A percentile compares a stretch with the other conserved stretches of the same genome.
Evolutionary conservation across 1,140 invertebrate species (phyloP).

Genomic region (Drosophila nannoptera): DNA sequence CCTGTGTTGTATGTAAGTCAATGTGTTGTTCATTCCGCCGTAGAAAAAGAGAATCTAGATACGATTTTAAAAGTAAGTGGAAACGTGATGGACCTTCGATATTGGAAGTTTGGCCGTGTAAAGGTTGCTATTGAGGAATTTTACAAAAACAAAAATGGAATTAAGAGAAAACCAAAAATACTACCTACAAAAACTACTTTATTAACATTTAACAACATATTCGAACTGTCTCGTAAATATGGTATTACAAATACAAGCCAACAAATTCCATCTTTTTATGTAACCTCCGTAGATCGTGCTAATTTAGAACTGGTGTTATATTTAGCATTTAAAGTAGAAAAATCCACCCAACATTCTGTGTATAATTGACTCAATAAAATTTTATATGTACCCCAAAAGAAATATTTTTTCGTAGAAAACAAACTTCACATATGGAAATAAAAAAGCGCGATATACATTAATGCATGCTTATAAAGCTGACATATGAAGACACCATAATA

Average conservation of each 20-base stretch:
- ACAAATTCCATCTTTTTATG: constrained; percentile 22
- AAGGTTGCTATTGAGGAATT: constrained; percentile 58
- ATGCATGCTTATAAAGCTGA: too few species aligned
- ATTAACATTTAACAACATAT: constrained; percentile 52
- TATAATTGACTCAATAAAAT: constrained; percentile 65
- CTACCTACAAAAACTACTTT: constrained; percentile 61
- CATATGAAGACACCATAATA: too few species aligned
- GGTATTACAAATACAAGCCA: constrained; percentile 56
- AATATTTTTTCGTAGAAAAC: background rate
- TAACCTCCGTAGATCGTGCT: constrained; percentile 50
- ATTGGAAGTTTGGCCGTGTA: constrained; percentile 54
- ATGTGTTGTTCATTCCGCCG: constrained; percentile 67
- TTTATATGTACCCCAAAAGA: constrained; percentile 34
- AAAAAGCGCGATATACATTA: too few species aligned
- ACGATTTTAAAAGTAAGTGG: constrained; percentile 38
- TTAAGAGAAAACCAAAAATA: constrained; percentile 34
- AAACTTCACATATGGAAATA: background rate
- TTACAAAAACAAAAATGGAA: constrained; percentile 52
- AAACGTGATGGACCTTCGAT: constrained; percentile 65
- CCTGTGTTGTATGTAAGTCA: constrained; percentile 54
- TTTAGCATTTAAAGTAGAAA: constrained; percentile 71
- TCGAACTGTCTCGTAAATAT: constrained; percentile 52
- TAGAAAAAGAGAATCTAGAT: constrained; percentile 43
- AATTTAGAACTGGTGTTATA: constrained; percentile 59
- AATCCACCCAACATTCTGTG: constrained; percentile 58